These are phyloP conservation scores for Mesoclemmys tuberculata DNA, from an alignment of 2,113 vertebrate genomes.

Conservation along the genomic window DNA sequence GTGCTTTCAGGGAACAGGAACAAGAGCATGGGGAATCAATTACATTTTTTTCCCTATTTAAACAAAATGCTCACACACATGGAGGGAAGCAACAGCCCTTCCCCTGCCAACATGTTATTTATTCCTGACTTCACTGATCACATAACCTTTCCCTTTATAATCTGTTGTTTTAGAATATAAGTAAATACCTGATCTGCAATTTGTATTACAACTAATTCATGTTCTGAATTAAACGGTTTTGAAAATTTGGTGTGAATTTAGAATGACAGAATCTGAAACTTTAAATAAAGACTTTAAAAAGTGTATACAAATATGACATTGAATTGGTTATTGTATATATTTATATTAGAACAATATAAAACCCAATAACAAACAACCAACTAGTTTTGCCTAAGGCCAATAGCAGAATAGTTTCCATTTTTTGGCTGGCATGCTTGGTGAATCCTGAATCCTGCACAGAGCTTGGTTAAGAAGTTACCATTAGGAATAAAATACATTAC, in stretches of 20 bases:
- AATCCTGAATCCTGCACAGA: background rate
- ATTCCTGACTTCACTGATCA: background rate
- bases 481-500: background rate
- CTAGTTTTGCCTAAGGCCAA: background rate
- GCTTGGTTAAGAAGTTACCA: background rate
- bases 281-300: background rate
- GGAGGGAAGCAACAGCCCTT: background rate
- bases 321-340: background rate
- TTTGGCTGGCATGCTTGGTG: background rate
- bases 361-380: background rate
- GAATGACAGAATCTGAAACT: background rate
- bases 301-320: background rate
- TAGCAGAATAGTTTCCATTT: background rate
- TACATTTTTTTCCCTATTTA: background rate
- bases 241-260: background rate
- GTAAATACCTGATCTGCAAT: background rate
- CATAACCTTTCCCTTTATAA: background rate
- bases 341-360: background rate
- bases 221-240: background rate
- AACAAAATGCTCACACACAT: accelerated
- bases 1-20: background rate
- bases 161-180: background rate
- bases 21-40: background rate
- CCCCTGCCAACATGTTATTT: background rate
- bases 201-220: background rate